Percentiles rank a stretch among this genome's conserved stretches.
Evolutionary conservation across 2,113 vertebrate genomes (phyloP).

Genomic region (Orcinus orca): DNA sequence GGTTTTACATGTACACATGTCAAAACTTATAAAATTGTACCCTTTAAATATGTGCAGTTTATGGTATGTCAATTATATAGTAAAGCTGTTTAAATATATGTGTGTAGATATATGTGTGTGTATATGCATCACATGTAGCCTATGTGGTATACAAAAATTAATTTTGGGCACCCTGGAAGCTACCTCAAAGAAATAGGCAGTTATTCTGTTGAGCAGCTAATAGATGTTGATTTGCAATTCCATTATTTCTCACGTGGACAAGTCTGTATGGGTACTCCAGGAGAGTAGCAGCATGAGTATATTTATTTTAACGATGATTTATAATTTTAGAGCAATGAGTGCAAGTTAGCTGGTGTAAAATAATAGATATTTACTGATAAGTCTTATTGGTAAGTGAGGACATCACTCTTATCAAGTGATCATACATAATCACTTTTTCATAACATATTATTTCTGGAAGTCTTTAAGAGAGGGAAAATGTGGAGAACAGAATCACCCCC

Average conservation of each 20-base stretch:
- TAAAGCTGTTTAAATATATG: neutral
- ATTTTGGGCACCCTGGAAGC: neutral
- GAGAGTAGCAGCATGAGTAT: neutral
- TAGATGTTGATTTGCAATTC: neutral
- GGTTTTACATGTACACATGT: neutral
- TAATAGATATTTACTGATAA: neutral
- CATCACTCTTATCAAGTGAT: neutral
- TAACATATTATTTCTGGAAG: neutral
- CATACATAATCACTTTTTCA: neutral
- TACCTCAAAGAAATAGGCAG: neutral
- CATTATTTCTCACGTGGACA: neutral
- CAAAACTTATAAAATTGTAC: neutral
- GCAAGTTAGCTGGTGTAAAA: neutral
- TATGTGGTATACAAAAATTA: neutral
- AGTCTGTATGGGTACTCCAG: neutral
- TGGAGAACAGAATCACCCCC: neutral
- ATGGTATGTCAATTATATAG: neutral
- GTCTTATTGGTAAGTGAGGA: neutral
- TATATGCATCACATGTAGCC: neutral
- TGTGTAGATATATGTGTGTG: neutral
- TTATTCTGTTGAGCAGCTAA: neutral
- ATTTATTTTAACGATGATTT: neutral
- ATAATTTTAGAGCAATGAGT: neutral
- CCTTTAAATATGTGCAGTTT: neutral
- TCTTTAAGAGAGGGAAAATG: neutral